phyloP scores from a whole-genome alignment of 2,113 vertebrate genomes.

The Embiotoca jacksoni region DNA sequence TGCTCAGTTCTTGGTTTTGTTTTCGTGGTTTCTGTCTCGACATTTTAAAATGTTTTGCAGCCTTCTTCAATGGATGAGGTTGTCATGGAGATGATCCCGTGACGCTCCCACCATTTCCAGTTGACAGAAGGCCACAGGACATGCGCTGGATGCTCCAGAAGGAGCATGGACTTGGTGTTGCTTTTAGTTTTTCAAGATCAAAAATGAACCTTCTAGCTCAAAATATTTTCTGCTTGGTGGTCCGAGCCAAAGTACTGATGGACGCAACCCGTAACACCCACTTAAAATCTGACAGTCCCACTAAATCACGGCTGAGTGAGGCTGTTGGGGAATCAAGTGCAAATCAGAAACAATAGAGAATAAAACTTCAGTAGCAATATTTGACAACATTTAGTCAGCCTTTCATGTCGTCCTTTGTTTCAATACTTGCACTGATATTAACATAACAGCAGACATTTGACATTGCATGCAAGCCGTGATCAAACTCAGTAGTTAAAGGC shows the following conservation, averaged over 20 bases:
- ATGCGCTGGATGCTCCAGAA: too few species aligned
- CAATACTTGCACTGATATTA: slow-evolving; percentile 43
- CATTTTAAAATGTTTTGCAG: not conserved
- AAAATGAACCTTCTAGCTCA: not conserved
- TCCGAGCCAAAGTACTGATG: not conserved
- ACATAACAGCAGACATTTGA: slow-evolving; percentile 70
- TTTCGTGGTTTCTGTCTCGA: not conserved
- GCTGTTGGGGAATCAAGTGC: not conserved
- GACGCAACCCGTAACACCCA: slow-evolving; percentile 4
- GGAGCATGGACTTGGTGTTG: too few species aligned
- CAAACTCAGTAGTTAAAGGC: slow-evolving; percentile 69
- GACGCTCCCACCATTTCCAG: not conserved
- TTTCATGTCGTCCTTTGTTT: slow-evolving; percentile 22
- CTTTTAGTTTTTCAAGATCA: not conserved
- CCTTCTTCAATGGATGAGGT: not conserved
- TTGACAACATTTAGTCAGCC: slow-evolving; percentile 35
- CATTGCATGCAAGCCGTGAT: slow-evolving; percentile 60
- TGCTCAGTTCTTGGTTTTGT: not conserved
- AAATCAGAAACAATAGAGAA: slow-evolving; percentile 27
- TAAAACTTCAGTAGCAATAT: slow-evolving; percentile 23
- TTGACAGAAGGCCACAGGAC: too few species aligned
- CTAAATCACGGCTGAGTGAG: not conserved
- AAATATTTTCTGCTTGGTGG: not conserved
- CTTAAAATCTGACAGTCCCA: not conserved
- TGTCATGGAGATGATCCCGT: not conserved